Conservation (phyloP, 2,888 invertebrate species). For the Mythimna loreyi region DNA sequence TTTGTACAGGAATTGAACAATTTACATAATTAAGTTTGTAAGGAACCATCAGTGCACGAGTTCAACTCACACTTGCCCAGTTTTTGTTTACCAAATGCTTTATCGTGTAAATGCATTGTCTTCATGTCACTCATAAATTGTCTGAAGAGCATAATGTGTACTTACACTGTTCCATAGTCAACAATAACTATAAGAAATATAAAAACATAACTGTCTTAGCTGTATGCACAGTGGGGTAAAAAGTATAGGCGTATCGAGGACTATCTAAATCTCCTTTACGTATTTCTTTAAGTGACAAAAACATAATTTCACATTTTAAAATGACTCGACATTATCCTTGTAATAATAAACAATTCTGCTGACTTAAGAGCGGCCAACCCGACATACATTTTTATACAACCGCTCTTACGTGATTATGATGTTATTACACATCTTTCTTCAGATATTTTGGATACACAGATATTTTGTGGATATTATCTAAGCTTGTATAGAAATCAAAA, state of each 20-base stretch:
- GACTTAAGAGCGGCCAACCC: no score
- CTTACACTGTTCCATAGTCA: slow-evolving; percentile 7
- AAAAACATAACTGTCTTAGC: no score
- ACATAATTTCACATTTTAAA: slow-evolving; percentile 48
- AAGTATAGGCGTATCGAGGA: slow-evolving; percentile 7
- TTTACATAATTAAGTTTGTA: no score
- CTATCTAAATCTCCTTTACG: slow-evolving; percentile 53
- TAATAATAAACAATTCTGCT: slow-evolving; percentile 51
- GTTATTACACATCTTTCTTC: no score
- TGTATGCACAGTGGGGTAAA: neutral
- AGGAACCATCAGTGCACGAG: no score
- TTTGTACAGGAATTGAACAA: no score
- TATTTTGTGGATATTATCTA: no score
- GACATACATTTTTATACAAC: no score
- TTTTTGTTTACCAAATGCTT: slow-evolving; percentile 22
- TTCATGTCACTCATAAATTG: slow-evolving; percentile 45
- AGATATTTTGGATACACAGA: no score
- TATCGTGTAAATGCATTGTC: slow-evolving; percentile 33
- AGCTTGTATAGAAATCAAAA: no score
- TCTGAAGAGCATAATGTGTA: neutral
- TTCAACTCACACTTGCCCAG: no score
- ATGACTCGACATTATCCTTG: slow-evolving; percentile 54
- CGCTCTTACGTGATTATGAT: no score
- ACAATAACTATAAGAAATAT: slow-evolving; percentile 18
- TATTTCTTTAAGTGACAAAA: slow-evolving; percentile 41